A percentile compares a stretch with the other conserved stretches of the same genome.
phyloP scores from a whole-genome alignment of 2,113 vertebrate genomes.

The Brienomyrus longianalis region DNA sequence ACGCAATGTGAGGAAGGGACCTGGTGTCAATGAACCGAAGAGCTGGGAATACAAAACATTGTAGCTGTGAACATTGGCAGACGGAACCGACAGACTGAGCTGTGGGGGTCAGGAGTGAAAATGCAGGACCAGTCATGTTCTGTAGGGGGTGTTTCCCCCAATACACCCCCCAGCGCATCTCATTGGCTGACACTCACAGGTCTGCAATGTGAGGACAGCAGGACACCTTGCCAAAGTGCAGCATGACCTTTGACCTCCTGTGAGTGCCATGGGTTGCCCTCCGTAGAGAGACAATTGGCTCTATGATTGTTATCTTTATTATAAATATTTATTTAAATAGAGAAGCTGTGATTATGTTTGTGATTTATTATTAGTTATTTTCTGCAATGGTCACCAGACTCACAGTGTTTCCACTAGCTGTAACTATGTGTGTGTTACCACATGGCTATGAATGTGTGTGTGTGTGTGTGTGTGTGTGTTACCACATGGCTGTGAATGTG shows the following conservation, averaged over 20 bases:
- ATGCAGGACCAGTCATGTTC: neutral
- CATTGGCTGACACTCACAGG: neutral
- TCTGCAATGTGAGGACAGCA: neutral
- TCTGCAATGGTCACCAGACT: neutral
- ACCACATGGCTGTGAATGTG: neutral
- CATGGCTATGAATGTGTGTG: neutral
- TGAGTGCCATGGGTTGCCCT: neutral
- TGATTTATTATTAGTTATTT: neutral
- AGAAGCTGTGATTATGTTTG: neutral
- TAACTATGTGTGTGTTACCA: neutral
- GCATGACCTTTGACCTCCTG: constrained; percentile 5
- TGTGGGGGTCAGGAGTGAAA: neutral
- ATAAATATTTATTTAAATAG: constrained; percentile 13
- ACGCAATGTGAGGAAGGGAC: constrained; percentile 12
- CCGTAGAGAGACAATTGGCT: neutral
- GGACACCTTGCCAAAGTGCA: neutral
- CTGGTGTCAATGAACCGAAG: neutral
- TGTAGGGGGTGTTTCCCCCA: neutral
- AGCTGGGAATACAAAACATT: constrained; percentile 3
- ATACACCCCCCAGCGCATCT: neutral
- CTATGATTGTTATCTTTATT: neutral
- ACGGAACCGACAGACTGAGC: neutral
- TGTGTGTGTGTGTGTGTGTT: neutral
- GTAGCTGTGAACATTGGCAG: neutral
- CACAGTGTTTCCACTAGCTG: neutral